Evolutionary conservation across 2,797 vertebrate species (phyloP), one percentile per base, ranked within the genome.

Genomic region (Emys orbicularis): DNA sequence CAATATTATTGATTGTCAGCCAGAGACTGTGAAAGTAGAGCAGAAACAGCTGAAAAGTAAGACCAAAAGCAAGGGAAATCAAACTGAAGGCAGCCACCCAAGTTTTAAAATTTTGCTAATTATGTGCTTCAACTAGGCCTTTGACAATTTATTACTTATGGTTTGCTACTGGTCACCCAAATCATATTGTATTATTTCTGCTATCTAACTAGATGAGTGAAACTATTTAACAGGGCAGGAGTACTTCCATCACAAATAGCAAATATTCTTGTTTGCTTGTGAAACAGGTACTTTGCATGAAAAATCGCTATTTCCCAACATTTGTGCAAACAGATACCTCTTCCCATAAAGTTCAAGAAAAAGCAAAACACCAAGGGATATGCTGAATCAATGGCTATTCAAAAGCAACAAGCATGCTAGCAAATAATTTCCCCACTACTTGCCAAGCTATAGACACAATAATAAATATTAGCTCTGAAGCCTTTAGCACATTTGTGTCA

Each of bases 261-360:
- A 95, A 90, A 83, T 86, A 90, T 27, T 44, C n/a, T 81, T 79
- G 88, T 87, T 89, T 84, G 21, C 50, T 81, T 81, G 83, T 81
- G 89, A 85, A 13, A 34, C 5, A 65, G 34, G 12, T 27, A 86
- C 29, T 94, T 91, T 72, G 76, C 34, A 41, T 79, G 52, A 92
- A 92, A 91, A 89, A 1, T 21, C 84, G 47, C 1, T 83, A 47
- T 74, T 93, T 82, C 56, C n/a, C 88, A 68, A 83, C n/a, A 84
- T 16, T 80, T 7, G n/a, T 74, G 87, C 59, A 3, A 85, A 23
- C 50, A 84, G 65, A 88, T 88, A 76, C 6, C 8, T 79, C 53
- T 74, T 94, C 79, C 59, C 4, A 84, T 29, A 85, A 92, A 86
- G 34, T 8, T 80, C 16, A 50, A 5, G 47, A 18, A 0, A 12